A percentile compares a stretch with the other conserved stretches of the same genome.
Evolutionary conservation across 2,113 vertebrate genomes (phyloP).

Genomic region (Steatornis caripensis): DNA sequence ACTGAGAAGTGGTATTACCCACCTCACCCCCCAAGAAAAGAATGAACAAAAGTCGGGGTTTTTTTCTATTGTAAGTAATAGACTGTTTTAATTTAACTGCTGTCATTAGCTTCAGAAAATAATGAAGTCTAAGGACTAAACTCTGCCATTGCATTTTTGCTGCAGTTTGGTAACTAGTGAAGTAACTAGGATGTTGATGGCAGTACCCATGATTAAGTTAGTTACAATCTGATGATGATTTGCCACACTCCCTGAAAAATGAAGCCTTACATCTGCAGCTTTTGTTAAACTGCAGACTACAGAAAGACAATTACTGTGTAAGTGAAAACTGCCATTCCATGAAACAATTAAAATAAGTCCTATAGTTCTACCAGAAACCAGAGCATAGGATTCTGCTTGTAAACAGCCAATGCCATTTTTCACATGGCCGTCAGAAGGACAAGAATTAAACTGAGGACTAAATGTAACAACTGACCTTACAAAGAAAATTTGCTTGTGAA

Average conservation of each 20-base stretch:
- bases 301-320: neutral
- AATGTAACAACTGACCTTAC: neutral
- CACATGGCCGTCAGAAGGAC: neutral
- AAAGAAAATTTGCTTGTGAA: neutral
- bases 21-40: neutral
- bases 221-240: neutral
- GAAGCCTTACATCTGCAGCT: neutral
- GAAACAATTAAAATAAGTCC: neutral
- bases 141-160: neutral
- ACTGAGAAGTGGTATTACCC: neutral
- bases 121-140: neutral
- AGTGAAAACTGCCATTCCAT: neutral
- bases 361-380: neutral
- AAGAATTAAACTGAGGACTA: neutral
- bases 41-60: accelerated
- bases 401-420: neutral
- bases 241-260: neutral
- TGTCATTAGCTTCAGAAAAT: neutral
- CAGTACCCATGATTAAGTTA: neutral
- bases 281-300: neutral
- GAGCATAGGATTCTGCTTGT: neutral
- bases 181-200: neutral
- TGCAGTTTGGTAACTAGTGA: neutral
- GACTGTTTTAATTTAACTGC: neutral
- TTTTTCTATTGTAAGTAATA: neutral